phyloP scores from a whole-genome alignment of 2,113 vertebrate genomes.

The Mus pahari region DNA sequence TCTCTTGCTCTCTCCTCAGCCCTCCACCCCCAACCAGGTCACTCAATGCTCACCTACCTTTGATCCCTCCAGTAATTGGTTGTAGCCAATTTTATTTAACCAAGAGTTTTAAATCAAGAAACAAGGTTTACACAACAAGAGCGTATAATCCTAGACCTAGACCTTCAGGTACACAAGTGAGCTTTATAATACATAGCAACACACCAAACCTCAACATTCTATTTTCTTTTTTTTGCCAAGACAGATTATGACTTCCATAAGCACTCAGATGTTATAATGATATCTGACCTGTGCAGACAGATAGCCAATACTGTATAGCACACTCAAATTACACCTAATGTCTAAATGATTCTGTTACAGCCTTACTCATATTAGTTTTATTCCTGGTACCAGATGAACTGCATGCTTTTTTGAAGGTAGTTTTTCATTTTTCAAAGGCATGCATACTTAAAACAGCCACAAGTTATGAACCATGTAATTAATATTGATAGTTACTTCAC shows the following conservation, averaged over 20 bases:
- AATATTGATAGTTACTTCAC: neutral
- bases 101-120: too few relatives aligned
- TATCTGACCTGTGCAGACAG: neutral
- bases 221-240: neutral
- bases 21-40: too few relatives aligned
- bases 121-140: too few relatives aligned
- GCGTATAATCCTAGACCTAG: too few relatives aligned
- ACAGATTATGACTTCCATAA: neutral
- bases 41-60: too few relatives aligned
- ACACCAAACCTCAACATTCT: too few relatives aligned
- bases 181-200: too few relatives aligned
- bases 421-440: neutral
- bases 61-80: too few relatives aligned
- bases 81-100: too few relatives aligned
- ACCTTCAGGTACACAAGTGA: too few relatives aligned
- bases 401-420: neutral
- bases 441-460: neutral
- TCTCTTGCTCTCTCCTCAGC: too few relatives aligned
- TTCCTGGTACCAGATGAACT: neutral
- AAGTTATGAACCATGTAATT: neutral
- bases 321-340: neutral
- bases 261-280: neutral
- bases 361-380: neutral
- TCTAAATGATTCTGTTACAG: neutral
- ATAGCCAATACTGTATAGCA: neutral